Evolutionary conservation across 2,797 vertebrate genomes (phyloP).

Genomic region (Hemitrygon akajei): DNA sequence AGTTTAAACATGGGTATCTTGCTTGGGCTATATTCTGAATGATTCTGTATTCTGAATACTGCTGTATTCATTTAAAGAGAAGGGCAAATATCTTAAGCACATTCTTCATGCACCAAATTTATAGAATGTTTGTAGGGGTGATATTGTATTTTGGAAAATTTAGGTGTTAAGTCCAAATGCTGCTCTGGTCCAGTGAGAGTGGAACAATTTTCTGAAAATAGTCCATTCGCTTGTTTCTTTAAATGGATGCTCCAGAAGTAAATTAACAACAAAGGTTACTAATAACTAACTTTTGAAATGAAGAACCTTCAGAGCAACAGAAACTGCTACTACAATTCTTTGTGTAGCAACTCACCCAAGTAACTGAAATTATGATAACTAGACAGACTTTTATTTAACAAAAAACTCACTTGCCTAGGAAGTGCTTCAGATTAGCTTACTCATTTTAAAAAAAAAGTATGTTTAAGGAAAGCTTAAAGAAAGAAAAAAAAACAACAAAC

Average conservation of each 20-base stretch:
- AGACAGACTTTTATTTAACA: neutral
- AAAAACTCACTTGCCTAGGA: neutral
- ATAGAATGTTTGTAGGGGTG: neutral
- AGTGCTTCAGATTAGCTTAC: constrained; percentile 33
- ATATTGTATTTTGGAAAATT: neutral
- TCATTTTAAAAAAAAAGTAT: neutral
- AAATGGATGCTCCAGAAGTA: neutral
- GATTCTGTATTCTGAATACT: no score
- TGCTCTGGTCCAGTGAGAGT: neutral
- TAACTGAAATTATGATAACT: neutral
- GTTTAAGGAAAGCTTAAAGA: neutral
- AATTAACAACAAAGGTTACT: neutral
- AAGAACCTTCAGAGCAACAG: neutral
- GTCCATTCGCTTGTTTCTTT: neutral
- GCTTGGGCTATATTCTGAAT: no score
- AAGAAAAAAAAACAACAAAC: constrained; percentile 51
- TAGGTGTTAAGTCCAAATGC: neutral
- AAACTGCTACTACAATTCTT: neutral
- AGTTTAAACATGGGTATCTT: neutral
- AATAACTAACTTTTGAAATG: neutral
- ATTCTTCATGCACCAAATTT: neutral
- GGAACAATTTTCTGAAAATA: neutral
- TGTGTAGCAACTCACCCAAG: neutral
- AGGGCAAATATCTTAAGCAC: neutral
- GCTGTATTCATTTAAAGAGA: neutral